Conservation (phyloP, 2,888 invertebrate genomes). For the Leptinotarsa tumamoca region DNA sequence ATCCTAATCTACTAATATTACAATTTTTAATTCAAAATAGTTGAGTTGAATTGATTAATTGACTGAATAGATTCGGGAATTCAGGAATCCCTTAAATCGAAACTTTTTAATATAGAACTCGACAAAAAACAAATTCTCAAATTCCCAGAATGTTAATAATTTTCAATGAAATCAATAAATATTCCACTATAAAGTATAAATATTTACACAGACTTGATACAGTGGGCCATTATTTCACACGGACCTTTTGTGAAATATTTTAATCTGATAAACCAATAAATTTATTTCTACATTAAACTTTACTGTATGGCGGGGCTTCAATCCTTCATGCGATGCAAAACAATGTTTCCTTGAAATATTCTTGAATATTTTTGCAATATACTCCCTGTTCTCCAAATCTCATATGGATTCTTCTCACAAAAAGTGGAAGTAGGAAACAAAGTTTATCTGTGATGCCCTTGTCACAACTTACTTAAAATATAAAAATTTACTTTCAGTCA, state of each 20-base stretch:
- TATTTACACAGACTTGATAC: too few species aligned
- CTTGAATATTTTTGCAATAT: not conserved
- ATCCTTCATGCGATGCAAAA: too few species aligned
- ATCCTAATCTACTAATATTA: not conserved
- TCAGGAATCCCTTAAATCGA: not conserved
- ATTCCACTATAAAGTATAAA: not conserved
- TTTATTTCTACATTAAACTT: not conserved
- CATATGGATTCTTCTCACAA: not conserved
- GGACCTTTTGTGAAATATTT: too few species aligned
- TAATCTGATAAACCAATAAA: not conserved
- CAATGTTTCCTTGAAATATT: too few species aligned
- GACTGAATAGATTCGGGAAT: too few species aligned
- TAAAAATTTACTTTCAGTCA: constrained; percentile 40
- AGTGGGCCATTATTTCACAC: too few species aligned
- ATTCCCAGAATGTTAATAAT: not conserved
- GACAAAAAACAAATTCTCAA: not conserved
- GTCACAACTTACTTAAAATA: constrained; percentile 29
- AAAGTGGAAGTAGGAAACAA: not conserved
- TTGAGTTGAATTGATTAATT: too few species aligned
- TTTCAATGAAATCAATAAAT: not conserved
- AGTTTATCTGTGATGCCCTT: constrained; percentile 1
- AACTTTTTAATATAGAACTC: not conserved
- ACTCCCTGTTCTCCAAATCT: not conserved
- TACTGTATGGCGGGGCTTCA: not conserved
- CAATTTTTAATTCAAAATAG: too few species aligned